Conservation (phyloP, 2,113 vertebrate genomes). For the Phasianus colchicus region DNA sequence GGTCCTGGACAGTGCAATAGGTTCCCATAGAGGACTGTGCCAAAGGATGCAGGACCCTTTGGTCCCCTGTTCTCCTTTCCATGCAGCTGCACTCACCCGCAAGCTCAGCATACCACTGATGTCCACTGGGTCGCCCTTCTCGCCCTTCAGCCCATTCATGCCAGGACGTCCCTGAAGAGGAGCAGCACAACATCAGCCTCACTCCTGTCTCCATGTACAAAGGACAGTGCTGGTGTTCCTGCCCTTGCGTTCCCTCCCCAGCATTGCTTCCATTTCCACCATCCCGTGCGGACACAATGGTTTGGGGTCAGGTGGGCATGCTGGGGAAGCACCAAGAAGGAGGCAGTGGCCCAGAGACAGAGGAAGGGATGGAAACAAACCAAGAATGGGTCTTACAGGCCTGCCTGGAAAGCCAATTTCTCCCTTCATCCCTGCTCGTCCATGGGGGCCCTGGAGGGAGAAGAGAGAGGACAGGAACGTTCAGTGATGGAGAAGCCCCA, state of each 20-base stretch:
- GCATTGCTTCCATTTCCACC: not conserved
- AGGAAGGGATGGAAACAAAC: not conserved
- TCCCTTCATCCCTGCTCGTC: constrained; percentile 87
- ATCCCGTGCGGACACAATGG: accelerated
- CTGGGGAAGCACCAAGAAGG: accelerated
- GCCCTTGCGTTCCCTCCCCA: not conserved
- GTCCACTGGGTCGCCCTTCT: constrained; percentile 84
- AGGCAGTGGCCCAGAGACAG: accelerated
- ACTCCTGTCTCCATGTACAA: accelerated
- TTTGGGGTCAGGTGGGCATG: not conserved
- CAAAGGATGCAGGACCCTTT: not conserved
- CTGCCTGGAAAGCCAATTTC: constrained; percentile 95
- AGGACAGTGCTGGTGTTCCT: not conserved
- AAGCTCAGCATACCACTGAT: constrained; percentile 56
- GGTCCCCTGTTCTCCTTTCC: not conserved
- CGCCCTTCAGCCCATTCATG: constrained; percentile 90
- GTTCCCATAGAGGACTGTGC: not conserved
- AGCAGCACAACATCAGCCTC: not conserved
- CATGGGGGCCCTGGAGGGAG: constrained; percentile 81
- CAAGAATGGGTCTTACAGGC: constrained; percentile 81
- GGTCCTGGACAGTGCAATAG: not conserved
- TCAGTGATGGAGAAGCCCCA: not conserved
- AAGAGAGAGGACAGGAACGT: not conserved
- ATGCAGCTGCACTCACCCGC: constrained; percentile 78
- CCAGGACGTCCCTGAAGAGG: constrained; percentile 89